A percentile compares a stretch with the other conserved stretches of the same genome.
Evolutionary conservation across 2,888 invertebrate species (phyloP).

Genomic region (Tipula lateralis): DNA sequence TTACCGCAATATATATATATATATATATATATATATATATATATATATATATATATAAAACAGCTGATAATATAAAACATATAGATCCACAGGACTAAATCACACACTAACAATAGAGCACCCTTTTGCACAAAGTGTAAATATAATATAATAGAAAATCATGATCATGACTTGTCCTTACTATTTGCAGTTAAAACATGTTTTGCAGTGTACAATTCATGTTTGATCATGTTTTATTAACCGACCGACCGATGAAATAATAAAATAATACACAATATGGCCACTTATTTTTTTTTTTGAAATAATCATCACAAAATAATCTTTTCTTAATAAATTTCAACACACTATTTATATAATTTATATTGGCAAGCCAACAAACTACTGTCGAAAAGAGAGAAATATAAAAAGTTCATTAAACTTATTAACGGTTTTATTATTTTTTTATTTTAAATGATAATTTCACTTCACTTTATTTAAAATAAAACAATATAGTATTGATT

Average conservation of each 20-base stretch:
- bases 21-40: no score
- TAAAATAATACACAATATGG: not conserved
- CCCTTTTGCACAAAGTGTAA: no score
- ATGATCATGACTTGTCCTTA: not conserved
- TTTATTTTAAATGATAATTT: not conserved
- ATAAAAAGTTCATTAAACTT: not conserved
- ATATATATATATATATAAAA: not conserved
- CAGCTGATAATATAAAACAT: not conserved
- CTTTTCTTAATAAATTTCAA: not conserved
- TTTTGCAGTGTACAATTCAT: not conserved
- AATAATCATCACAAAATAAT: not conserved
- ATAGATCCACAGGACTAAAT: not conserved
- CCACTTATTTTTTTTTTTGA: not conserved
- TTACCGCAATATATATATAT: not conserved
- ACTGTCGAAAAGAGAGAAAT: not conserved
- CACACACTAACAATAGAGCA: not conserved
- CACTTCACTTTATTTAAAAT: not conserved
- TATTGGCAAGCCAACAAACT: not conserved
- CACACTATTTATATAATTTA: not conserved
- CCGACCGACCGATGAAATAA: not conserved
- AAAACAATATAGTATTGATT: no score
- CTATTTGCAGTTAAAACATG: not conserved
- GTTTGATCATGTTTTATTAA: not conserved
- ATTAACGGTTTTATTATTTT: not conserved
- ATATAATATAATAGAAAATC: not conserved